Evolutionary conservation across 1,140 invertebrate species (phyloP).

Genomic region (Platyura marginata): DNA sequence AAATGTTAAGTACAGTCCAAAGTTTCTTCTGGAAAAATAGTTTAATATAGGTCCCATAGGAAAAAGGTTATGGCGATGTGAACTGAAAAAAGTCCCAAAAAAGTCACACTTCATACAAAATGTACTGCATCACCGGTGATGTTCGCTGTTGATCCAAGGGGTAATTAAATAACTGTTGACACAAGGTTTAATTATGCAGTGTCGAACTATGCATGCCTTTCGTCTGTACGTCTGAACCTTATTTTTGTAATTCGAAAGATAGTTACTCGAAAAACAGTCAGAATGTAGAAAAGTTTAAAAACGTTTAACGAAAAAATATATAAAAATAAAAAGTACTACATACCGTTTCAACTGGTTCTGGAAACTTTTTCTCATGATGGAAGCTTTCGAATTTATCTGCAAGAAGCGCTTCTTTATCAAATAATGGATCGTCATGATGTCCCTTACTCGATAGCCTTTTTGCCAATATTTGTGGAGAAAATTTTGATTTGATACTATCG

Average conservation of each 20-base stretch:
- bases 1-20: too few species aligned
- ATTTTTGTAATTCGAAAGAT: too few species aligned
- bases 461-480: slow-evolving; percentile 7
- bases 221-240: too few species aligned
- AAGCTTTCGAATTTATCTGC: slow-evolving; percentile 7
- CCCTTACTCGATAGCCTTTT: not conserved
- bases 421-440: slow-evolving; percentile 8
- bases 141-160: too few species aligned
- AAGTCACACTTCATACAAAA: too few species aligned
- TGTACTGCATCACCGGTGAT: not conserved
- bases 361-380: slow-evolving; percentile 10
- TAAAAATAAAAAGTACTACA: slow-evolving; percentile 3
- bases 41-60: too few species aligned
- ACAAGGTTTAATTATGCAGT: too few species aligned
- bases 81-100: too few species aligned
- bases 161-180: too few species aligned
- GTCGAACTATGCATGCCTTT: too few species aligned
- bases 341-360: slow-evolving; percentile 16
- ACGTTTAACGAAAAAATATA: not conserved
- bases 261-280: not conserved
- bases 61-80: too few species aligned
- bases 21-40: too few species aligned
- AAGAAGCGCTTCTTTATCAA: slow-evolving; percentile 14
- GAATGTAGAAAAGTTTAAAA: not conserved
- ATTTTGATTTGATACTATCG: slow-evolving; percentile 4